These are phyloP conservation scores for Danio aesculapii DNA, from an alignment of 2,797 vertebrate species.

Conservation along the genomic window DNA sequence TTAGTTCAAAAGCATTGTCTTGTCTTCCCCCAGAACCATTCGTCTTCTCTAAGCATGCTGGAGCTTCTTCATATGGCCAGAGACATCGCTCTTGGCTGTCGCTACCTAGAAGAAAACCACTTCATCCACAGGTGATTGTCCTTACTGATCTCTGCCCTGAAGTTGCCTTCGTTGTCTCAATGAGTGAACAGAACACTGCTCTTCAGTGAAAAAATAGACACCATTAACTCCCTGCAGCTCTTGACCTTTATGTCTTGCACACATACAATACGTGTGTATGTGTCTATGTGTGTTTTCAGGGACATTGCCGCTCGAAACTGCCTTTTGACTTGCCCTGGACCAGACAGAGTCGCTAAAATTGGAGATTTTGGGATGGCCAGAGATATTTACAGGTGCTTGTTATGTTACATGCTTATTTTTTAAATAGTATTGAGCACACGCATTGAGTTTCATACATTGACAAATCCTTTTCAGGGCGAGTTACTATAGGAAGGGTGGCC, in stretches of 20 bases:
- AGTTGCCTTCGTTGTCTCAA: background rate
- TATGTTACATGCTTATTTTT: background rate
- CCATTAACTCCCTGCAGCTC: background rate
- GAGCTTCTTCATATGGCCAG: conserved; percentile 90
- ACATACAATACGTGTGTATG: background rate
- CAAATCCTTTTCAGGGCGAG: conserved; percentile 81
- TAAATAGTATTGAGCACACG: background rate
- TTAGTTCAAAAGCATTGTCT: background rate
- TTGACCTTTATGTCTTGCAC: background rate
- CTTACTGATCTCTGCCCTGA: background rate
- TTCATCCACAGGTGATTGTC: conserved; percentile 84
- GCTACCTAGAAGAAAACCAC: conserved; percentile 93
- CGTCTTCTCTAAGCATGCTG: conserved; percentile 83
- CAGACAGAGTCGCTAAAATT: conserved; percentile 88
- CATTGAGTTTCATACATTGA: conserved; percentile 4
- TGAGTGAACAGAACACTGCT: background rate
- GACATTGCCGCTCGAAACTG: conserved; percentile 95
- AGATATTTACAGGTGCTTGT: conserved; percentile 88
- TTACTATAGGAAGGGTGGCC: conserved; percentile 91
- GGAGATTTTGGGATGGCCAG: conserved; percentile 96
- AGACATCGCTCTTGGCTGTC: conserved; percentile 91
- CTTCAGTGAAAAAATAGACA: background rate
- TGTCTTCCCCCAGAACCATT: conserved; percentile 78
- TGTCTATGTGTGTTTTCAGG: conserved; percentile 71
- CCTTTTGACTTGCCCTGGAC: conserved; percentile 86